Percentiles rank a stretch among this genome's conserved stretches.
Evolutionary conservation across 2,888 invertebrate species (phyloP).

Genomic region (Caenorhabditis macrosperma): DNA sequence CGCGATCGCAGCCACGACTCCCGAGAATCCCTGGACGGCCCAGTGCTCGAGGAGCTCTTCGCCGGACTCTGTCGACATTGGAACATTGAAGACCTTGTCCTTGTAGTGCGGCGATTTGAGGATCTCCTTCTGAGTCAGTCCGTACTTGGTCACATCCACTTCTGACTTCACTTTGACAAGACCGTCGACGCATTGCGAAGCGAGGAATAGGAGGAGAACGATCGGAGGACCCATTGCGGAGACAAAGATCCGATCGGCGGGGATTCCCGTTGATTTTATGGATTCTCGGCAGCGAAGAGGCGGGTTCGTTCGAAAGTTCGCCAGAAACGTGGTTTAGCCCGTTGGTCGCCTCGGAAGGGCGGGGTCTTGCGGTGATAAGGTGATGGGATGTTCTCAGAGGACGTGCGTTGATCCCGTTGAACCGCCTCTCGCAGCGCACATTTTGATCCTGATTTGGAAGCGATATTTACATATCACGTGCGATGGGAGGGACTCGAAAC

Average conservation of each 20-base stretch:
- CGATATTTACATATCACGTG: neutral
- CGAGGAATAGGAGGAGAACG: neutral
- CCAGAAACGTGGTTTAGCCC: conserved; percentile 30
- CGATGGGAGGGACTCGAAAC: conserved; percentile 4
- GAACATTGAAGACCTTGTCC: conserved; percentile 49
- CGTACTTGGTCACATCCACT: conserved; percentile 45
- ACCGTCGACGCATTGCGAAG: neutral
- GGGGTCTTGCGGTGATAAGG: conserved; percentile 5
- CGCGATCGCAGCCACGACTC: conserved; percentile 58
- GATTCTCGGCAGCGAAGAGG: conserved; percentile 20
- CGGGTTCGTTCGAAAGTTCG: conserved; percentile 34
- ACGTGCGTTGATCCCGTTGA: conserved; percentile 33
- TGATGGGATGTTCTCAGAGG: conserved; percentile 23
- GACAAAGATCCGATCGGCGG: conserved; percentile 4
- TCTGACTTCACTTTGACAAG: conserved; percentile 37
- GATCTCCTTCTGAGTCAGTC: conserved; percentile 40
- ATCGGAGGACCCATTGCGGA: conserved; percentile 8
- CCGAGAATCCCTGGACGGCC: conserved; percentile 61
- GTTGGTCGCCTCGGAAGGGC: conserved; percentile 17
- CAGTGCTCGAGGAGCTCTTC: conserved; percentile 59
- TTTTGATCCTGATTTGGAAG: conserved; percentile 45
- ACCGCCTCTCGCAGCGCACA: conserved; percentile 5
- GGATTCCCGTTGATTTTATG: conserved; percentile 33
- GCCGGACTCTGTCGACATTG: conserved; percentile 53
- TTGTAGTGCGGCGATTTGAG: conserved; percentile 49